Evolutionary conservation across 2,113 vertebrate genomes (phyloP).

Genomic region (Anolis sagrei): DNA sequence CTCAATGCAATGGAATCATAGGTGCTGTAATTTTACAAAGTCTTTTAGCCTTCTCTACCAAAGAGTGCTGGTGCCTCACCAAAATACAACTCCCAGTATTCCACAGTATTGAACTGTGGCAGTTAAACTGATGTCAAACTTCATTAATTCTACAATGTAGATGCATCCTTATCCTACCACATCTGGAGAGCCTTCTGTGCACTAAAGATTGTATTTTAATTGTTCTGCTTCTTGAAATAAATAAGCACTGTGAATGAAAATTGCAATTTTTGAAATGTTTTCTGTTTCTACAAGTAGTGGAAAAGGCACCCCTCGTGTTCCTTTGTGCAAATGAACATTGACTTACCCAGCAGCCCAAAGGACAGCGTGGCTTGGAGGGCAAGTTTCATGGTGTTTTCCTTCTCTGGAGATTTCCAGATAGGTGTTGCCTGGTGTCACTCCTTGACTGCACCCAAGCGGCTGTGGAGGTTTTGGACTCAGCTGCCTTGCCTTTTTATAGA

Average conservation of each 20-base stretch:
- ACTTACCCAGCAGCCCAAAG: conserved; percentile 71
- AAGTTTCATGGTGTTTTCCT: conserved; percentile 54
- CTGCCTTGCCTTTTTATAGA: conserved; percentile 70
- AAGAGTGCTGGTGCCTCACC: too few species aligned
- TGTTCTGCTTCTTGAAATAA: background rate
- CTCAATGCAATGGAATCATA: too few species aligned
- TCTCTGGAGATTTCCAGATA: conserved; percentile 21
- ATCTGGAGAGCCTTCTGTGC: background rate
- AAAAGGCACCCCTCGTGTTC: background rate
- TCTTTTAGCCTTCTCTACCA: too few species aligned
- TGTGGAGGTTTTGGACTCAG: conserved; percentile 56
- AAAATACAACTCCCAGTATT: too few species aligned
- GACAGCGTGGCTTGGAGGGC: conserved; percentile 39
- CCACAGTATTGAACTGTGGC: too few species aligned
- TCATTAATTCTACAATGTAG: too few species aligned
- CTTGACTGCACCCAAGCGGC: conserved; percentile 63
- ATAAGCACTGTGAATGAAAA: background rate
- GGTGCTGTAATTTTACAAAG: too few species aligned
- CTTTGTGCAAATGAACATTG: conserved; percentile 6
- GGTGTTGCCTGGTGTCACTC: conserved; percentile 52
- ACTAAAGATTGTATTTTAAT: background rate
- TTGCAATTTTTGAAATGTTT: background rate
- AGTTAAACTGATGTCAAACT: too few species aligned
- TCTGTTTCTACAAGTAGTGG: background rate
- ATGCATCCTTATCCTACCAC: background rate